Percentiles rank a stretch among this genome's conserved stretches.
Evolutionary conservation across 1,140 invertebrate species (phyloP).

Genomic region (Eriocheir sinensis): DNA sequence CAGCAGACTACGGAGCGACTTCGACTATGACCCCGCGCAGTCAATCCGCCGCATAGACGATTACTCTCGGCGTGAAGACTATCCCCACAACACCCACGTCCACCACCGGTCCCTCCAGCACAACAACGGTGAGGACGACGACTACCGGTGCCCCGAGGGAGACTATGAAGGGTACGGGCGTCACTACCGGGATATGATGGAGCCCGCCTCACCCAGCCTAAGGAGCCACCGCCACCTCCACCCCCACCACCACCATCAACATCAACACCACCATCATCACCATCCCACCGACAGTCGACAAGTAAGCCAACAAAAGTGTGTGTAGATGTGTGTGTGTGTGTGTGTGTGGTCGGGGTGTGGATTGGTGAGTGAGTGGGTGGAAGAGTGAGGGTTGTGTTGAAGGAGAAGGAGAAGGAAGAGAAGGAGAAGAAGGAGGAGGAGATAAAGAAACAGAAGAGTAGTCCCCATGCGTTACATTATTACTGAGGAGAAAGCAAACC

Average conservation of each 20-base stretch:
- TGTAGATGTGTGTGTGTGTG: constrained; percentile 8
- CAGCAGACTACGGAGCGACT: constrained; percentile 37
- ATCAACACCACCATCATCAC: neutral
- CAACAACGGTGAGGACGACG: neutral
- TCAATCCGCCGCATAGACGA: neutral
- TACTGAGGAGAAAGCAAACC: too few relatives aligned
- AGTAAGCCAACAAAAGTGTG: constrained; percentile 27
- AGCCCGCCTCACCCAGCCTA: neutral
- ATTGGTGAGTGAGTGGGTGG: neutral
- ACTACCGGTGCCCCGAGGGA: neutral
- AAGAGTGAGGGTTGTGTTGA: too few relatives aligned
- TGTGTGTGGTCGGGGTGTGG: neutral
- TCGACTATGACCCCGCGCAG: constrained; percentile 19
- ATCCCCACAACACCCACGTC: neutral
- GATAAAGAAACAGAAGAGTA: too few relatives aligned
- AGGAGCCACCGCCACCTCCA: neutral
- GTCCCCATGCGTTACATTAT: too few relatives aligned
- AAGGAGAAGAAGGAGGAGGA: too few relatives aligned
- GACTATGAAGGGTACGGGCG: neutral
- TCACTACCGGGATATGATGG: constrained; percentile 48
- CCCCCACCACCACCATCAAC: neutral
- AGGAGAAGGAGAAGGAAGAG: too few relatives aligned
- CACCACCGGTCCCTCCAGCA: neutral
- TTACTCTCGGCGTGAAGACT: constrained; percentile 9
- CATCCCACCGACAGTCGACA: neutral